Conservation (phyloP, 2,888 invertebrate genomes). For the Lithophane leautieri region DNA sequence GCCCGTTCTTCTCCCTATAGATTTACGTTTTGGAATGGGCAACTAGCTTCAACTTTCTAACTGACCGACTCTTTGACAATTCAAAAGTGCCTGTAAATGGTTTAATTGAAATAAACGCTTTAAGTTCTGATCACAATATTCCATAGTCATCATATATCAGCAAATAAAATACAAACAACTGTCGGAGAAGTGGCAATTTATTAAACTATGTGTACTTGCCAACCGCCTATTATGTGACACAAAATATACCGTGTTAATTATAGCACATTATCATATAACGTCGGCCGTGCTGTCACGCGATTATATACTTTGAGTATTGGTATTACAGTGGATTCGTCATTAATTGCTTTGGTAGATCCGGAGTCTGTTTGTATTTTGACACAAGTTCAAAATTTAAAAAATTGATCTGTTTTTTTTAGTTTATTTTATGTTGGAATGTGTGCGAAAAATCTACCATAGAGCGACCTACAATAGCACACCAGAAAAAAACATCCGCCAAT, state of each 20-base stretch:
- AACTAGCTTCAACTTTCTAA: too few species aligned
- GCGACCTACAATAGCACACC: neutral
- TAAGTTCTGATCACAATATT: neutral
- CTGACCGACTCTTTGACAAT: too few species aligned
- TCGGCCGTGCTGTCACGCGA: slow-evolving; percentile 69
- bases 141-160: slow-evolving; percentile 43
- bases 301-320: slow-evolving; percentile 56
- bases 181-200: slow-evolving; percentile 50
- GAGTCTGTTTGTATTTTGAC: neutral
- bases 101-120: too few species aligned
- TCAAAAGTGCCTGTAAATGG: too few species aligned
- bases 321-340: slow-evolving; percentile 29
- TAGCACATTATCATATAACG: slow-evolving; percentile 71
- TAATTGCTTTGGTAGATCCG: slow-evolving; percentile 5
- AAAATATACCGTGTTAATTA: slow-evolving; percentile 71
- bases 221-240: slow-evolving; percentile 33
- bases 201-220: slow-evolving; percentile 35
- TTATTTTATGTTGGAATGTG: neutral
- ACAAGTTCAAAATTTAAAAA: neutral
- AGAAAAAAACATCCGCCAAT: too few species aligned
- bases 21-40: too few species aligned
- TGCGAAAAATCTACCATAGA: neutral
- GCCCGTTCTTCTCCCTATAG: too few species aligned
- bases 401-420: neutral
- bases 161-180: slow-evolving; percentile 46